phyloP scores from a whole-genome alignment of 2,797 vertebrate species.

The Numenius phaeopus region DNA sequence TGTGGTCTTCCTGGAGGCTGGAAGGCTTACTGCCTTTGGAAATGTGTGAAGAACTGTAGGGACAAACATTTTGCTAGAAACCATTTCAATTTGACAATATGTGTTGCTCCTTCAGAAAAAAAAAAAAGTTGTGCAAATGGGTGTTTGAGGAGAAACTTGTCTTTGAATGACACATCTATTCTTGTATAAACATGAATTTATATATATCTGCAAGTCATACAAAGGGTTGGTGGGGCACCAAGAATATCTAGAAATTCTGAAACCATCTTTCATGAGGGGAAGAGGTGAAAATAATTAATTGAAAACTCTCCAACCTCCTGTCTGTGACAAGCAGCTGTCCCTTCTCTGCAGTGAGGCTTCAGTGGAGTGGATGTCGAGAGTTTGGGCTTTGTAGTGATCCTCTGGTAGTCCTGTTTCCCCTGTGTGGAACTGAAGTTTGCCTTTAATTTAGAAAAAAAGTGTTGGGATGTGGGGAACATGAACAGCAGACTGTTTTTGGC shows the following conservation, averaged over 20 bases:
- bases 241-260: neutral
- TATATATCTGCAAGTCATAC: neutral
- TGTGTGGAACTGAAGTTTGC: neutral
- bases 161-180: neutral
- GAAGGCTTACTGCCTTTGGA: neutral
- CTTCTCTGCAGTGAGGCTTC: neutral
- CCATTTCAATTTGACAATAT: neutral
- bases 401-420: neutral
- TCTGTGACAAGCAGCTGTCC: neutral
- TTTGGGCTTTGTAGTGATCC: neutral
- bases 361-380: neutral
- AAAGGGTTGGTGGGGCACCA: neutral
- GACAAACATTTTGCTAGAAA: neutral
- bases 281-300: neutral
- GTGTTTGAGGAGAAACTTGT: neutral
- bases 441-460: neutral
- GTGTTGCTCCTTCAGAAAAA: neutral
- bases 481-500: neutral
- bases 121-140: neutral
- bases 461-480: neutral
- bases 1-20: neutral
- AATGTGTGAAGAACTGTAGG: neutral
- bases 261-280: neutral
- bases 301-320: neutral
- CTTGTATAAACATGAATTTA: neutral